phyloP scores from a whole-genome alignment of 2,888 invertebrate species.

The Chymomyza caudatula region DNA sequence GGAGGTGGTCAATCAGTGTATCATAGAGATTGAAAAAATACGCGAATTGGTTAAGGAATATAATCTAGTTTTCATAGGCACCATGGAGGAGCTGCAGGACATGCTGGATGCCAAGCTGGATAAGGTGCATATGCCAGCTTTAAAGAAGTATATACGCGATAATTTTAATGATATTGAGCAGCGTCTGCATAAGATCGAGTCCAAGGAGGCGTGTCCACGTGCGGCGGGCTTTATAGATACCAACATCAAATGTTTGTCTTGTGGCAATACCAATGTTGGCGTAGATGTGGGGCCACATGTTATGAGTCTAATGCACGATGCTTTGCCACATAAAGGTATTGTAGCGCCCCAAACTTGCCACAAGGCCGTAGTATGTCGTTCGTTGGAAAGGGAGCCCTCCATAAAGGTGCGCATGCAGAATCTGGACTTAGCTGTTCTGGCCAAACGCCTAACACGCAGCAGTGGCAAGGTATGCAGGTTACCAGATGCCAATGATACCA shows the following conservation, averaged over 20 bases:
- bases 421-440: conserved; percentile 45
- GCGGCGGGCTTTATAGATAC: conserved; percentile 68
- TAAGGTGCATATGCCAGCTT: conserved; percentile 73
- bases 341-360: conserved; percentile 28
- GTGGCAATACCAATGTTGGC: conserved; percentile 65
- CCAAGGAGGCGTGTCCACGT: conserved; percentile 62
- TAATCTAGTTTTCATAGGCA: conserved; percentile 57
- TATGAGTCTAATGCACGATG: conserved; percentile 42
- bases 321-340: neutral
- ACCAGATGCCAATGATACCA: conserved; percentile 58
- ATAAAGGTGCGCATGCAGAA: conserved; percentile 60
- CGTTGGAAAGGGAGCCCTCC: conserved; percentile 57
- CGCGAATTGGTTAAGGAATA: conserved; percentile 47
- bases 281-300: conserved; percentile 47
- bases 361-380: conserved; percentile 43
- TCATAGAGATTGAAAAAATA: conserved; percentile 60
- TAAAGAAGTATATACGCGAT: conserved; percentile 71
- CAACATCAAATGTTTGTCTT: conserved; percentile 66
- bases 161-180: conserved; percentile 56
- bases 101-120: conserved; percentile 76
- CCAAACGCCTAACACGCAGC: conserved; percentile 44
- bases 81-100: conserved; percentile 77
- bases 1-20: conserved; percentile 67
- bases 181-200: conserved; percentile 44
- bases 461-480: conserved; percentile 53